Evolutionary conservation across 2,888 invertebrate genomes (phyloP).

Genomic region (Dione juno): DNA sequence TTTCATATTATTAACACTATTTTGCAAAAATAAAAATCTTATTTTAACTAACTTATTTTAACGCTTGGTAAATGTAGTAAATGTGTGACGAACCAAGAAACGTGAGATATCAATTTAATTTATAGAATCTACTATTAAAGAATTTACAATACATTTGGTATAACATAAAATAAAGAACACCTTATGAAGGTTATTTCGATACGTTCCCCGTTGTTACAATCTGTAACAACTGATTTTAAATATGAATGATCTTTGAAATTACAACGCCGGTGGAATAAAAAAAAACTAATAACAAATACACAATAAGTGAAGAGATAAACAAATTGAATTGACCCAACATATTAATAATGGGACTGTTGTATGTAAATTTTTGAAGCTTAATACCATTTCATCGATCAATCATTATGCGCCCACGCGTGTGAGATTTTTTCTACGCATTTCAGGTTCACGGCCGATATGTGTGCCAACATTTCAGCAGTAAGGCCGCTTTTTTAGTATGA

Average conservation of each 20-base stretch:
- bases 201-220: neutral
- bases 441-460: conserved; percentile 62
- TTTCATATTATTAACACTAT: too few species aligned
- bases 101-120: too few species aligned
- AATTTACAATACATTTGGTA: neutral
- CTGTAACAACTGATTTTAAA: neutral
- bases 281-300: neutral
- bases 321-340: neutral
- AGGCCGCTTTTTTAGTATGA: conserved; percentile 22
- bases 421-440: conserved; percentile 52
- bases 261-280: neutral
- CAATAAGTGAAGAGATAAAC: neutral
- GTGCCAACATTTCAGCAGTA: conserved; percentile 51
- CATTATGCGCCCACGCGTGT: conserved; percentile 39
- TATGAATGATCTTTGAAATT: neutral
- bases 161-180: neutral
- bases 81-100: too few species aligned
- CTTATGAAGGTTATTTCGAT: neutral
- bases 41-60: too few species aligned
- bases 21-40: too few species aligned
- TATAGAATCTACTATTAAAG: neutral
- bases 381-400: conserved; percentile 16
- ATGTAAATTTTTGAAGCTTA: neutral
- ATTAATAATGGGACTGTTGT: neutral
- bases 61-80: too few species aligned